Evolutionary conservation across 2,888 invertebrate genomes (phyloP).

Genomic region (Pristionchus exspectatus): DNA sequence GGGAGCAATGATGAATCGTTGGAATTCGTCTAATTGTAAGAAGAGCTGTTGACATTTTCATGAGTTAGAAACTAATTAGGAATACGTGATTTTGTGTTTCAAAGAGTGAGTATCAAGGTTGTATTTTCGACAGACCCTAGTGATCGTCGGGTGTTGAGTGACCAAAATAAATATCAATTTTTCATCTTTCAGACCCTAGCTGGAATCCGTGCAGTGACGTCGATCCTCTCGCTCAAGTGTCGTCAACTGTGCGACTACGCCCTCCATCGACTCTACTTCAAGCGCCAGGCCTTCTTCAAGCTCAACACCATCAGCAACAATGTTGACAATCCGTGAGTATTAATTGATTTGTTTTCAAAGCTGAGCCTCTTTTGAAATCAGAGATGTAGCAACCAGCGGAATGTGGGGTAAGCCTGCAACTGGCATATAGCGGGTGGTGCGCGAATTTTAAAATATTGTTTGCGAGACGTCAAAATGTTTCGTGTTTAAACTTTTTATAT

Average conservation of each 20-base stretch:
- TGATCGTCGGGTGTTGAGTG: too few relatives aligned
- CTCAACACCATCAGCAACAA: slow-evolving; percentile 80
- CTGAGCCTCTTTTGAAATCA: not conserved
- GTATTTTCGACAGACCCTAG: too few relatives aligned
- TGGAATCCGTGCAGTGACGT: slow-evolving; percentile 80
- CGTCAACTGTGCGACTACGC: slow-evolving; percentile 80
- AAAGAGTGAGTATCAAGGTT: not conserved
- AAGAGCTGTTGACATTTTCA: too few relatives aligned
- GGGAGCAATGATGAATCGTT: not conserved
- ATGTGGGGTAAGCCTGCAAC: not conserved
- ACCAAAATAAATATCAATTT: too few relatives aligned
- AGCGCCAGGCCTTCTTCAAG: slow-evolving; percentile 81
- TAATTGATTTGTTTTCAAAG: not conserved
- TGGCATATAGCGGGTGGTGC: not conserved
- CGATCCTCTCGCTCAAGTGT: slow-evolving; percentile 81
- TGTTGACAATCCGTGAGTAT: slow-evolving; percentile 82
- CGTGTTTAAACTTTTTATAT: too few relatives aligned
- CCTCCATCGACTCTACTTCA: slow-evolving; percentile 82
- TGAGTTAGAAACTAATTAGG: not conserved
- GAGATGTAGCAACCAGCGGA: not conserved
- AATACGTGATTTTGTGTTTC: not conserved
- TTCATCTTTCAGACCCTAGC: slow-evolving; percentile 80
- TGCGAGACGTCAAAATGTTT: too few relatives aligned
- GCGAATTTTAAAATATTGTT: too few relatives aligned
- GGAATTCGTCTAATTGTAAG: too few relatives aligned